Evolutionary conservation across 1,140 invertebrate genomes (phyloP), one percentile per base, ranked within the genome.

Genomic region (Eufriesea mexicana): DNA sequence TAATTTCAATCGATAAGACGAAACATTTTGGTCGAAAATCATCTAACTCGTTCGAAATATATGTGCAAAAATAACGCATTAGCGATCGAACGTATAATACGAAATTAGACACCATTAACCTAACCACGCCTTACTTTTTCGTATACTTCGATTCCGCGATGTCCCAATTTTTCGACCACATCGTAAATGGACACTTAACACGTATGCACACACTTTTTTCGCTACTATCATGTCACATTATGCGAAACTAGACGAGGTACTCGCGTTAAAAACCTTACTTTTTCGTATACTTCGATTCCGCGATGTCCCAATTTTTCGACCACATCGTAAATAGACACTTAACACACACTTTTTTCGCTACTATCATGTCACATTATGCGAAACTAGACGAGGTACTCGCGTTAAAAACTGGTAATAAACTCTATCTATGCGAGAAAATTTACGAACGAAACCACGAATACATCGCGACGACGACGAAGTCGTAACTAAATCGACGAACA

Each of bases 121-220:
- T 2, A 64, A 28, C 5, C 9, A 23, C 0, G 2, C 18, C 9
- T 12, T 5, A 12, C 35, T 5, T 42, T 0, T 5, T 2, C 2
- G 0, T 42, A 64, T 42, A 64, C 5, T 10, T 10, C 35, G 35
- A 35, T 35, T 25, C 57, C 57, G 25, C 16, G 10, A 6, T 25
- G 1, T 59, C n/a, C 7, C 1, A 20, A 20, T 23, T 5, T 18
- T 7, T 55, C 16, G 14, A 16, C 18, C 8, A 49, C 12, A 51
- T 51, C 14, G 14, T 12, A 49, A 51, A 12, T 51, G 16, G 16
- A 62, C 25, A 62, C 16, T 28, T 10, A 35, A 20, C 12, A 51
- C 49, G 0, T 14, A 1, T 5, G 16, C 12, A 51, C 16, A 51
- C 12, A 51, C 12, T 7, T 55, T 5, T 18, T 20, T 2, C 18